Conservation (phyloP, 2,797 vertebrate species). For the Typhlichthys subterraneus region DNA sequence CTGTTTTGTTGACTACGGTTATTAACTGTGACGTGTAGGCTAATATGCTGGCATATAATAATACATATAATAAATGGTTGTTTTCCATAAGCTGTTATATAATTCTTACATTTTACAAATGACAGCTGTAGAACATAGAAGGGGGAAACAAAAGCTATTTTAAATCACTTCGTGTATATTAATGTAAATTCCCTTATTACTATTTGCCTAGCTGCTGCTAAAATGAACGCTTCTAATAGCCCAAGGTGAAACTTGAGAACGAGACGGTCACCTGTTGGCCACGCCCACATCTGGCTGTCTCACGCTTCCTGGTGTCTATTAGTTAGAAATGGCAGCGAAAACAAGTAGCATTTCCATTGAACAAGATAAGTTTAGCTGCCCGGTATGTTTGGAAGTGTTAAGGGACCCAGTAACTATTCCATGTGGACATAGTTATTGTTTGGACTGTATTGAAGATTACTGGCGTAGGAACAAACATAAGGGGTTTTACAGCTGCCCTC, state of each 20-base stretch:
- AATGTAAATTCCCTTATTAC: not conserved
- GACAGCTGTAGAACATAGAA: not conserved
- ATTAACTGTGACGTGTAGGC: slow-evolving; percentile 21
- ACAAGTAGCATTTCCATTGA: slow-evolving; percentile 75
- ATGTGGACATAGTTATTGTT: slow-evolving; percentile 77
- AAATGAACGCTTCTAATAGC: slow-evolving; percentile 52
- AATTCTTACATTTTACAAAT: not conserved
- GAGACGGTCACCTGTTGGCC: slow-evolving; percentile 48
- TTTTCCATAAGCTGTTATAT: too few relatives aligned
- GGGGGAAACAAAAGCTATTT: not conserved
- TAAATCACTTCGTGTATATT: not conserved
- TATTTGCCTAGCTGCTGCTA: slow-evolving; percentile 7
- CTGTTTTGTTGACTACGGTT: slow-evolving; percentile 17
- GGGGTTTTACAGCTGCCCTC: slow-evolving; percentile 72
- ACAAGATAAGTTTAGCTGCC: slow-evolving; percentile 75
- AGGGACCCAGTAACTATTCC: slow-evolving; percentile 78
- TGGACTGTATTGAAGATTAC: slow-evolving; percentile 76
- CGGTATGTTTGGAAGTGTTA: slow-evolving; percentile 74
- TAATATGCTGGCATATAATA: slow-evolving; percentile 46
- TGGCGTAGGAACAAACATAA: slow-evolving; percentile 71
- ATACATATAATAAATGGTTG: not conserved
- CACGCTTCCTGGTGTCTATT: slow-evolving; percentile 9
- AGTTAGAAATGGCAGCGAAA: slow-evolving; percentile 60
- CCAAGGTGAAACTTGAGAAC: slow-evolving; percentile 57
- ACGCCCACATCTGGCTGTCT: slow-evolving; percentile 30